Conservation (phyloP, 2,888 invertebrate genomes). For the Seira musarum region DNA sequence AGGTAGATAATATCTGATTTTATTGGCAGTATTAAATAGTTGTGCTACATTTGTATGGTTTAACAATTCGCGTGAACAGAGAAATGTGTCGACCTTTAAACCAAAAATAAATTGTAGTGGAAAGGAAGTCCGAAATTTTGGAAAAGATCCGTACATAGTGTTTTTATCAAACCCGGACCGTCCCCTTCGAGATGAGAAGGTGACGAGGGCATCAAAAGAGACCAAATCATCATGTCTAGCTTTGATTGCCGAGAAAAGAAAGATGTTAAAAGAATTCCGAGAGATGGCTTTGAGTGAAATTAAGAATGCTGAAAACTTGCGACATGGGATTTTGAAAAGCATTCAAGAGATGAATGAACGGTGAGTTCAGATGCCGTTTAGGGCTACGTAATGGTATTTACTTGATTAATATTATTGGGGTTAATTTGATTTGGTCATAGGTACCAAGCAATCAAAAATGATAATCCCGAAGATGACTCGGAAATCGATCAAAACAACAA, state of each 20-base stretch:
- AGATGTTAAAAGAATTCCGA: neutral
- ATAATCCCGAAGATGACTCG: neutral
- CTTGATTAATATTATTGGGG: too few relatives aligned
- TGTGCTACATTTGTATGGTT: too few relatives aligned
- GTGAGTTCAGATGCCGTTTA: too few relatives aligned
- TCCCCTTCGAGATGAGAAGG: neutral
- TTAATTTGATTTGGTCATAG: too few relatives aligned
- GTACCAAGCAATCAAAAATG: neutral
- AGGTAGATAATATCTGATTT: constrained; percentile 18
- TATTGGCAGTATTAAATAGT: too few relatives aligned
- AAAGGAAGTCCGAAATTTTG: neutral
- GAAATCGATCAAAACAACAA: neutral
- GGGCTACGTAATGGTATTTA: neutral
- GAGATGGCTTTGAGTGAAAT: neutral
- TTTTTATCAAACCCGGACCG: neutral
- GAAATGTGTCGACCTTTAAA: constrained; percentile 21
- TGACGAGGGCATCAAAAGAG: too few relatives aligned
- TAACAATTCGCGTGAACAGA: constrained; percentile 14
- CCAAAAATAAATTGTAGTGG: neutral
- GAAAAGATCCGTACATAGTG: constrained; percentile 22
- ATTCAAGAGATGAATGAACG: neutral
- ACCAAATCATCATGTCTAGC: neutral
- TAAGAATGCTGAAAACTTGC: neutral
- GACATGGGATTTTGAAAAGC: neutral
- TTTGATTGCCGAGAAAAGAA: neutral